phyloP scores from a whole-genome alignment of 1,140 invertebrate genomes.

The Caenorhabditis remanei region DNA sequence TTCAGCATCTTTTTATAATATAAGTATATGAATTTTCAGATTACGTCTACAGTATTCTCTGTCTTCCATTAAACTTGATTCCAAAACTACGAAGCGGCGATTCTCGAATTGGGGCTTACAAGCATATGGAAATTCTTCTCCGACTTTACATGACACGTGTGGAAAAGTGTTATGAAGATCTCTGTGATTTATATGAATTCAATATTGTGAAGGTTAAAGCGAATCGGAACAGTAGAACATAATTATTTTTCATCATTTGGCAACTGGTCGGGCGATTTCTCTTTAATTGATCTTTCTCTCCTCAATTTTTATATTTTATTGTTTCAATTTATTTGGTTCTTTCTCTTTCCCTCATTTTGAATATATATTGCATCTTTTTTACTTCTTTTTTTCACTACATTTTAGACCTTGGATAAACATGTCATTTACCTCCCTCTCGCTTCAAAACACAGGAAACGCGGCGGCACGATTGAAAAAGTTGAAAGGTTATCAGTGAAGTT shows the following conservation, averaged over 20 bases:
- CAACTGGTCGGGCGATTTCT: no score
- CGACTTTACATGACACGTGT: background rate
- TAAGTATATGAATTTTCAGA: background rate
- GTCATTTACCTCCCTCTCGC: background rate
- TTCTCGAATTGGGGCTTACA: background rate
- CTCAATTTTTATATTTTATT: background rate
- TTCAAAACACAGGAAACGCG: background rate
- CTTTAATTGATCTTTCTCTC: background rate
- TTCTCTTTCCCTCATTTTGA: background rate
- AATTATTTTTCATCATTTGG: no score
- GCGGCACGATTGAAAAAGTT: slow-evolving; percentile 5
- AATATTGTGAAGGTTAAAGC: background rate
- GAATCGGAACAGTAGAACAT: no score
- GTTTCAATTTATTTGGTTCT: background rate
- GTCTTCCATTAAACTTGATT: background rate
- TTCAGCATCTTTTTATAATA: no score
- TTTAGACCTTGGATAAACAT: background rate
- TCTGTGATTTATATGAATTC: background rate
- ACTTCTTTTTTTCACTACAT: background rate
- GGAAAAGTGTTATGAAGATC: background rate
- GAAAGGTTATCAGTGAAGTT: slow-evolving; percentile 48
- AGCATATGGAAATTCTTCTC: background rate
- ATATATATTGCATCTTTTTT: background rate
- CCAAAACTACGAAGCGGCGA: background rate
- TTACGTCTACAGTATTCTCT: background rate